Conservation (phyloP, 2,888 invertebrate species). For the Pecten maximus region DNA sequence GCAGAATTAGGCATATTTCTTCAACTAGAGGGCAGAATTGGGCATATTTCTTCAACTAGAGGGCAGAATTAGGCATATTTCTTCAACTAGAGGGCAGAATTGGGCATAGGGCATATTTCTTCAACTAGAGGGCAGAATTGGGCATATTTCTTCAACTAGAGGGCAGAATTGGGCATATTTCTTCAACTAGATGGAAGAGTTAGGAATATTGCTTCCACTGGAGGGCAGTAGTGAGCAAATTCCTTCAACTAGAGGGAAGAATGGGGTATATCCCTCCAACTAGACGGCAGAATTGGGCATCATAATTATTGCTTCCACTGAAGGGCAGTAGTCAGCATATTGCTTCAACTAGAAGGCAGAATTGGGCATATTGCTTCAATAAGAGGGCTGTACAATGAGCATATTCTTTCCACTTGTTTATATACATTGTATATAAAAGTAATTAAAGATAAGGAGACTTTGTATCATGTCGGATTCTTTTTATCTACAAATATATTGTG, state of each 20-base stretch:
- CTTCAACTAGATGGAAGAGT: background rate
- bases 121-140: too few relatives aligned
- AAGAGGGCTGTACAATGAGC: too few relatives aligned
- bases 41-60: background rate
- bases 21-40: background rate
- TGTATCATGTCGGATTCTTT: too few relatives aligned
- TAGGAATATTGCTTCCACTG: background rate
- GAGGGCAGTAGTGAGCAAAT: background rate
- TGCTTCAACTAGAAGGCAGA: too few relatives aligned
- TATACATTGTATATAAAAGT: too few relatives aligned
- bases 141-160: background rate
- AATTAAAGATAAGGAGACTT: too few relatives aligned
- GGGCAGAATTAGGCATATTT: background rate
- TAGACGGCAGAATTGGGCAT: background rate
- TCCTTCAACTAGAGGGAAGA: too few relatives aligned
- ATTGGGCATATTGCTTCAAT: too few relatives aligned
- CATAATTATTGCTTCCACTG: background rate
- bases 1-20: background rate
- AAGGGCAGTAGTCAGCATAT: too few relatives aligned
- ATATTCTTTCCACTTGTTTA: too few relatives aligned
- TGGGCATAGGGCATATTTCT: background rate
- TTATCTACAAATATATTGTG: too few relatives aligned
- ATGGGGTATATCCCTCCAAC: background rate
- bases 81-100: background rate
- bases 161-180: background rate